These are phyloP conservation scores for Lasioglossum albipes DNA, from an alignment of 1,140 invertebrate species.

Conservation along the genomic window DNA sequence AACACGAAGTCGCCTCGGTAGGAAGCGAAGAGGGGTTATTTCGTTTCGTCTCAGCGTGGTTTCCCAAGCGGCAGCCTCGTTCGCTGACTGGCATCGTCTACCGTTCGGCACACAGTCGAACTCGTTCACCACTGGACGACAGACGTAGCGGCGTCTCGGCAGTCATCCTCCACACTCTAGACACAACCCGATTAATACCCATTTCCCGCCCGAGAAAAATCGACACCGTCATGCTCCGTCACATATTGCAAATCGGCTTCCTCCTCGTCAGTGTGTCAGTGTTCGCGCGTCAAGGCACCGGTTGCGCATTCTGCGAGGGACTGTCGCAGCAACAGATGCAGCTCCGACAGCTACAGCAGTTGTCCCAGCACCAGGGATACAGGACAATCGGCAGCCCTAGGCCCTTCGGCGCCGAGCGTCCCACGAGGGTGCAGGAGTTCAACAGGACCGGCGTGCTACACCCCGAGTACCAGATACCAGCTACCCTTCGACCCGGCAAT, in stretches of 20 bases:
- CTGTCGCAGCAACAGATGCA: conserved; percentile 45
- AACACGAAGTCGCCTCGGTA: conserved; percentile 56
- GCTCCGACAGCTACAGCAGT: conserved; percentile 23
- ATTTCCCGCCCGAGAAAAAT: conserved; percentile 5
- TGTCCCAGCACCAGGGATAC: conserved; percentile 38
- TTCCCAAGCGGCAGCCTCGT: conserved; percentile 56
- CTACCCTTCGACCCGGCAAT: conserved; percentile 73
- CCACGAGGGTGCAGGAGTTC: conserved; percentile 73
- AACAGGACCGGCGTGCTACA: conserved; percentile 76
- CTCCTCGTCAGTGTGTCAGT: conserved; percentile 47
- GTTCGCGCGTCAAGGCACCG: conserved; percentile 49
- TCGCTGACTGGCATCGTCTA: conserved; percentile 49
- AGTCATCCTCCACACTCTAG: conserved; percentile 13
- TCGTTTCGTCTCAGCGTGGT: conserved; percentile 59
- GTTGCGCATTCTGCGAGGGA: conserved; percentile 54
- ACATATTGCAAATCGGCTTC: conserved; percentile 16
- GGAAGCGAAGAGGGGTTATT: conserved; percentile 62
- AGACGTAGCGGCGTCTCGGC: conserved; percentile 59
- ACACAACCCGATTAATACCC: neutral
- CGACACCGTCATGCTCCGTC: conserved; percentile 24
- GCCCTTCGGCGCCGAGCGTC: conserved; percentile 71
- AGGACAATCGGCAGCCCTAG: conserved; percentile 63
- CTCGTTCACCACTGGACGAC: conserved; percentile 70
- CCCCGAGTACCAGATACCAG: conserved; percentile 77
- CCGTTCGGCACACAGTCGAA: conserved; percentile 72